A percentile compares a stretch with the other conserved stretches of the same genome.
Evolutionary conservation across 2,113 vertebrate species (phyloP).

Genomic region (Dicaeum eximium): DNA sequence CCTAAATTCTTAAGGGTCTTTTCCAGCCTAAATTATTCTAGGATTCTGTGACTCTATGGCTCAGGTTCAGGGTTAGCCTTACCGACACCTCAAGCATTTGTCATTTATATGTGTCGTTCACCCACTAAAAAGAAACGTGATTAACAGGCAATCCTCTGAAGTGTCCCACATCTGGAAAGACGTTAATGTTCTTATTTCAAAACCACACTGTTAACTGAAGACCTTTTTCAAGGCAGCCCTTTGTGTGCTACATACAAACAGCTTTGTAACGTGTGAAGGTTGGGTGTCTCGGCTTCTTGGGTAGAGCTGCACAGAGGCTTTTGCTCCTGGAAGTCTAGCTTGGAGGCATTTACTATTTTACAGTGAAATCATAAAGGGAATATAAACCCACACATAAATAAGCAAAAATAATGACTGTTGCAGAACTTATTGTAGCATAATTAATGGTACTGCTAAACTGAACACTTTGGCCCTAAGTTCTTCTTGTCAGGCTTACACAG

Average conservation of each 20-base stretch:
- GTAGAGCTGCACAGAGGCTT: background rate
- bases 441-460: background rate
- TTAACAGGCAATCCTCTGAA: background rate
- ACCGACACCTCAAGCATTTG: background rate
- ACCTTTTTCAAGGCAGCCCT: background rate
- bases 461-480: background rate
- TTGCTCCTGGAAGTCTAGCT: background rate
- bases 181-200: background rate
- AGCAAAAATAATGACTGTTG: background rate
- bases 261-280: background rate
- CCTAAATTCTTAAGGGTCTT: background rate
- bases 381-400: background rate
- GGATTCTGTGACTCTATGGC: background rate
- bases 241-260: background rate
- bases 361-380: background rate
- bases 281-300: background rate
- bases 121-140: background rate
- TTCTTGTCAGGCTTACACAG: background rate
- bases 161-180: background rate
- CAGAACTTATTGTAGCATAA: background rate
- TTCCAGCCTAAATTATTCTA: background rate
- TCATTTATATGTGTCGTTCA: background rate
- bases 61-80: background rate
- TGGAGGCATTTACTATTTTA: background rate
- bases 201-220: background rate